A percentile compares a stretch with the other conserved stretches of the same genome.
These are phyloP conservation scores for Agelastica alni DNA, from an alignment of 2,888 invertebrate species.

Conservation along the genomic window DNA sequence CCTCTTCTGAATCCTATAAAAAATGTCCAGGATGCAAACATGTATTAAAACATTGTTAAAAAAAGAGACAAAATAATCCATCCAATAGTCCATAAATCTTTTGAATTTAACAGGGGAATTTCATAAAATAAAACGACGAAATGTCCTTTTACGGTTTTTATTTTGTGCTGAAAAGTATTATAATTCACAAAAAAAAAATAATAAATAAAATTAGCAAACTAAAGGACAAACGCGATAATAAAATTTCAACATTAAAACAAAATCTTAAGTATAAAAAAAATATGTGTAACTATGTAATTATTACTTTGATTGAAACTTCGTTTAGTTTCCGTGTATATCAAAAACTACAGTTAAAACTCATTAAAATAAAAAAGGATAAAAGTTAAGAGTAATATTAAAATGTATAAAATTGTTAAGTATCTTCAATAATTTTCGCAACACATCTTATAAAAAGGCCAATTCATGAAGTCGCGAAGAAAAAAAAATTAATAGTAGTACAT, in stretches of 20 bases:
- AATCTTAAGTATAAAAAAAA: conserved; percentile 45
- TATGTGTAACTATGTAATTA: conserved; percentile 26
- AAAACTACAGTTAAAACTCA: conserved; percentile 11
- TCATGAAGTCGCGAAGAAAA: neutral
- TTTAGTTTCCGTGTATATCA: conserved; percentile 2
- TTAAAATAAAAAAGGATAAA: conserved; percentile 6
- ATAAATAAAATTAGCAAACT: conserved; percentile 49
- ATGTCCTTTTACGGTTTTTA: conserved; percentile 39
- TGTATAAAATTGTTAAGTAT: conserved; percentile 29
- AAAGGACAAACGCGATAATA: conserved; percentile 49
- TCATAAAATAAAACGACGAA: too few species aligned
- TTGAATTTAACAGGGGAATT: too few species aligned
- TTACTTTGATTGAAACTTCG: conserved; percentile 19
- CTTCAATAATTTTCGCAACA: conserved; percentile 29
- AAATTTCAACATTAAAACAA: conserved; percentile 51
- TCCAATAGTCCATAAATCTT: too few species aligned
- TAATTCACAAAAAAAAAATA: conserved; percentile 49
- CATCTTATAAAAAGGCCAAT: conserved; percentile 26
- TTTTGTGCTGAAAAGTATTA: conserved; percentile 50
- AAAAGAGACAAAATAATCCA: too few species aligned
- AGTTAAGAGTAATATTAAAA: conserved; percentile 13
- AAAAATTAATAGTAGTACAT: too few species aligned
- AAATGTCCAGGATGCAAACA: too few species aligned
- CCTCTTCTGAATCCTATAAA: too few species aligned
- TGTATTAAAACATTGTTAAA: too few species aligned